Conservation (phyloP, 2,797 vertebrate genomes). For the Aeoliscus strigatus region DNA sequence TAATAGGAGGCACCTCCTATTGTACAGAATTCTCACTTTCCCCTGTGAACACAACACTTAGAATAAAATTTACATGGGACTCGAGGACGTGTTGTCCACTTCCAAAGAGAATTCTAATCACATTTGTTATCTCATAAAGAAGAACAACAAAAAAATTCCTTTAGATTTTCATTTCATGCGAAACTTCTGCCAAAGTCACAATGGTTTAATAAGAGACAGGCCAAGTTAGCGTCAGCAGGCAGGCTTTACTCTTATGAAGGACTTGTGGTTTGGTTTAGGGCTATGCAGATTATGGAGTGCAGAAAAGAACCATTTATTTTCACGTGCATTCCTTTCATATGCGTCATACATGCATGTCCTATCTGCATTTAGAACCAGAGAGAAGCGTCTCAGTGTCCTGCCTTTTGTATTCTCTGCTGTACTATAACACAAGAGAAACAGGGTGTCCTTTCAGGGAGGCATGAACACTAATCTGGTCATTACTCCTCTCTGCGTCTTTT, state of each 20-base stretch:
- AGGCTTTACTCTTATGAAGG: slow-evolving; percentile 57
- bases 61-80: slow-evolving; percentile 4
- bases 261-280: slow-evolving; percentile 64
- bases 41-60: neutral
- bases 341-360: slow-evolving; percentile 51
- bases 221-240: slow-evolving; percentile 63
- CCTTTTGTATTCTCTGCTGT: slow-evolving; percentile 20
- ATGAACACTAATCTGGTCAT: slow-evolving; percentile 39
- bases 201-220: slow-evolving; percentile 63
- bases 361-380: slow-evolving; percentile 36
- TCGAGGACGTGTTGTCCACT: slow-evolving; percentile 2
- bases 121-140: slow-evolving; percentile 44
- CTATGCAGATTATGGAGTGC: slow-evolving; percentile 46
- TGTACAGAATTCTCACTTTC: neutral
- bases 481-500: slow-evolving; percentile 16
- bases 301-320: slow-evolving; percentile 61
- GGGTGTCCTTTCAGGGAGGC: slow-evolving; percentile 47
- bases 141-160: slow-evolving; percentile 31
- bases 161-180: slow-evolving; percentile 49
- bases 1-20: neutral
- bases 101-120: neutral
- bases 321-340: slow-evolving; percentile 58
- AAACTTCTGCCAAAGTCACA: slow-evolving; percentile 59
- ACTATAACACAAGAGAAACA: slow-evolving; percentile 33
- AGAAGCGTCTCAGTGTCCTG: slow-evolving; percentile 19